Percentiles rank a stretch among this genome's conserved stretches.
These are phyloP conservation scores for Heteropelma amictum DNA, from an alignment of 2,888 invertebrate species.

Conservation along the genomic window DNA sequence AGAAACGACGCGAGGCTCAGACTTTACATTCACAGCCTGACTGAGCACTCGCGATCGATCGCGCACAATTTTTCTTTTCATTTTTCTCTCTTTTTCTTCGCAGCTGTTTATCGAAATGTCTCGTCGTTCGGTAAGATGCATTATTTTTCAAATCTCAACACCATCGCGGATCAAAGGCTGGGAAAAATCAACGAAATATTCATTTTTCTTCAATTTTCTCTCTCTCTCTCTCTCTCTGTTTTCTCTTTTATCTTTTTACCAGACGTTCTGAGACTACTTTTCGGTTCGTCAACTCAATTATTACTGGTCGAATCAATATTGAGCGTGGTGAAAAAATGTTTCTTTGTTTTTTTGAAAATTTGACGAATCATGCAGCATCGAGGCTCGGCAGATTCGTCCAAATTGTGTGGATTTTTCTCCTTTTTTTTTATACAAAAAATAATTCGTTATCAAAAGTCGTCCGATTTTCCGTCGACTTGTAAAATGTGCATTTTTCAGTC, in stretches of 20 bases:
- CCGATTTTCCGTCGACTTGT: too few species aligned
- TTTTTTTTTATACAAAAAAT: too few species aligned
- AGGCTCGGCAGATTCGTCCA: too few species aligned
- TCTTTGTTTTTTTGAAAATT: too few species aligned
- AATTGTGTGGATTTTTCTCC: too few species aligned
- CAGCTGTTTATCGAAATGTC: background rate
- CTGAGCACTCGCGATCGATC: slow-evolving; percentile 69
- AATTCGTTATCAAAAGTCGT: too few species aligned
- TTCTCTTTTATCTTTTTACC: background rate
- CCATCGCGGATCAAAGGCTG: background rate
- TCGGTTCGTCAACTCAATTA: background rate
- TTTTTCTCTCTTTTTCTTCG: slow-evolving; percentile 2
- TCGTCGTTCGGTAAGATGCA: background rate
- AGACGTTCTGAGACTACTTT: background rate
- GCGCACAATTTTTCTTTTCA: slow-evolving; percentile 10
- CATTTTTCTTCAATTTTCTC: background rate
- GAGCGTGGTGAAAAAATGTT: background rate
- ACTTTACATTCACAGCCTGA: slow-evolving; percentile 78
- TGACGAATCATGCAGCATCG: too few species aligned
- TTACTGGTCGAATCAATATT: background rate
- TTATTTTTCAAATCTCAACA: background rate
- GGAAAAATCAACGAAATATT: background rate
- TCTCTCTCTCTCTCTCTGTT: background rate
- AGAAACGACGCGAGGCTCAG: slow-evolving; percentile 75
- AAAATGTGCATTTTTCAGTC: too few species aligned